Evolutionary conservation across 2,113 vertebrate species (phyloP).

Genomic region (Gymnogyps californianus): DNA sequence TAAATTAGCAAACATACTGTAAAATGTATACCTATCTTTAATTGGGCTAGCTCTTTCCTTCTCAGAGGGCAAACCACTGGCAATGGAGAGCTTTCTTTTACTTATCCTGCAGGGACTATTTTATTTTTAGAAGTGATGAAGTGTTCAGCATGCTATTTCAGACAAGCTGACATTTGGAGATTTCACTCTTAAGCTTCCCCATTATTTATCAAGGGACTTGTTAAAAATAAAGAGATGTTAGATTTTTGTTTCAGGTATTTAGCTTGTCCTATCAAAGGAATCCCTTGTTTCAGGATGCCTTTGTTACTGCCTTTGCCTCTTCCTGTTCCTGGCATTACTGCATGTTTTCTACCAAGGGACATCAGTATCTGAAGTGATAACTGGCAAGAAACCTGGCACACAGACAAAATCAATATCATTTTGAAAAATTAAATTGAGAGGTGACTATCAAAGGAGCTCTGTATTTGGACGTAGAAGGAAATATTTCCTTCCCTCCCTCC

Average conservation of each 20-base stretch:
- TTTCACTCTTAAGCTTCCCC: neutral
- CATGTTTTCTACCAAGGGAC: neutral
- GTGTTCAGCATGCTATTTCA: constrained; percentile 16
- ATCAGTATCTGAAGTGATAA: constrained; percentile 31
- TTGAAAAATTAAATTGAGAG: constrained; percentile 38
- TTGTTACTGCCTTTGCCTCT: neutral
- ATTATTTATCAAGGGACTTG: constrained; percentile 43
- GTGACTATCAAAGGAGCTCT: neutral
- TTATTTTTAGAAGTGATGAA: constrained; percentile 7
- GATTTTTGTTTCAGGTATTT: constrained; percentile 28
- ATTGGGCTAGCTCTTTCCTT: neutral
- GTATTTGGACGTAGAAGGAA: neutral
- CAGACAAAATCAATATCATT: constrained; percentile 48
- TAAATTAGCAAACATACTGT: neutral
- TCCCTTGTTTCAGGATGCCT: neutral
- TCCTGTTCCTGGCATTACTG: constrained; percentile 10
- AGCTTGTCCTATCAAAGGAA: constrained; percentile 47
- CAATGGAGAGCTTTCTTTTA: neutral
- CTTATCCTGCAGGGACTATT: neutral
- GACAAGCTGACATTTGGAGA: neutral
- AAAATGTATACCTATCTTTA: neutral
- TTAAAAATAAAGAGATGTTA: constrained; percentile 34
- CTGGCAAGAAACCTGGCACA: constrained; percentile 23
- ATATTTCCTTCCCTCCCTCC: neutral
- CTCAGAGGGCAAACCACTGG: neutral